phyloP scores from a whole-genome alignment of 23 tunicate species.

The Diplosoma virens region DNA sequence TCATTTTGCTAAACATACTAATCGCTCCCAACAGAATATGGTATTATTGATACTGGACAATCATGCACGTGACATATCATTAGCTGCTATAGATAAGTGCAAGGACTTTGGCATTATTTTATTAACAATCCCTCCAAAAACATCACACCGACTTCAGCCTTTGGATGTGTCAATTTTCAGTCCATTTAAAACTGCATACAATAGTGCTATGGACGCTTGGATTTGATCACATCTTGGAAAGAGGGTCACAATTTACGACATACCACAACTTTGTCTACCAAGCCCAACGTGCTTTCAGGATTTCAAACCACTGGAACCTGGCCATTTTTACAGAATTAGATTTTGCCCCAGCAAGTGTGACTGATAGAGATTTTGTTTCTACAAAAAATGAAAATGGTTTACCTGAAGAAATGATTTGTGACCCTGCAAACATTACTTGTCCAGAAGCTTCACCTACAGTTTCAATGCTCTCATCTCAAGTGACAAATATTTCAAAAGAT shows the following conservation, averaged over 20 bases:
- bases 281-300: slow-evolving; percentile 11
- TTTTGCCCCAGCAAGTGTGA: slow-evolving; percentile 16
- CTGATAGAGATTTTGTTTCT: not conserved
- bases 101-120: slow-evolving; percentile 2
- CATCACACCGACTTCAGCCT: slow-evolving; percentile 31
- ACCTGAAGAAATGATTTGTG: no score
- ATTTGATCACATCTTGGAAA: slow-evolving; percentile 3
- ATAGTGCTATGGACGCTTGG: slow-evolving; percentile 17
- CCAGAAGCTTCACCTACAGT: no score
- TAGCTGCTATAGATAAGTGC: slow-evolving; percentile 12
- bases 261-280: slow-evolving; percentile 13
- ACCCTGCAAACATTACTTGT: no score
- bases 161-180: slow-evolving; percentile 14
- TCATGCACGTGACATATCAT: slow-evolving; percentile 26
- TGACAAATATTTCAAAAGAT: no score
- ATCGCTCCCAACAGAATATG: not conserved
- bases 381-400: no score
- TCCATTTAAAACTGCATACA: slow-evolving; percentile 5
- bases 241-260: slow-evolving; percentile 7
- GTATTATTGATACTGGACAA: slow-evolving; percentile 19
- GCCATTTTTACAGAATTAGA: slow-evolving; percentile 1
- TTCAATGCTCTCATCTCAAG: no score
- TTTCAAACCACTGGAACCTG: slow-evolving; percentile 1
- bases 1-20: slow-evolving; percentile 1
- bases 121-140: slow-evolving; percentile 30